Base-by-base conservation (phyloP, 2,113 vertebrate species). In the Brienomyrus brachyistius region DNA sequence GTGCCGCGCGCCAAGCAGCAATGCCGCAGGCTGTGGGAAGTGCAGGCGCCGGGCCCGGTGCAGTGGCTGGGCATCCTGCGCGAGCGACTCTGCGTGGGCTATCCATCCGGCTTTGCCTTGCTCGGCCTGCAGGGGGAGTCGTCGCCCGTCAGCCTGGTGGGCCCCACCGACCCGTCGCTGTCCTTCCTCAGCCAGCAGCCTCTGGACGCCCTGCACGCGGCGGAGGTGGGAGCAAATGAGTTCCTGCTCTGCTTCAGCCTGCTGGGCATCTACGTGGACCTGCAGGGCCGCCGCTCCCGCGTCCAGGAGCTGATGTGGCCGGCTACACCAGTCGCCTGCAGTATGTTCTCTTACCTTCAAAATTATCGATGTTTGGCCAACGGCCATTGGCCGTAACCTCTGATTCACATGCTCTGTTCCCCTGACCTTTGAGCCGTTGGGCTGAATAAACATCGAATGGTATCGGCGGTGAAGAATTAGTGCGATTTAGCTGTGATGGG, bases 291-390 rank as follows among this genome's bases (percentile, higher is more conserved):
- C 82, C 96, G 98, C 91, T 97, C 98, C 66, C 95, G 98, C 84
- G 94, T 95, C 89, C 97, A 97, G 96, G 98, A 99, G 94, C 96
- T 99, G 92, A 99, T 99, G 98, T 99, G 98, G 98, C 98, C 98
- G 86, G 96, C 98, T 90, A 96, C 95, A 83, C 98, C 98, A 15
- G 94, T 98, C 4, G 97, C 98, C 89, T 99, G 98, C 96, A 98
- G 98, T 99, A 98, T 91, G 98, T 98, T 59, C 23, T 0, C 13
- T 0, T 74, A 40, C 35, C 47, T 19, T 90, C 17, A 9, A 43
- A 56, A 27, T 35, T 2, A 74, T 74, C 35, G 0, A 13, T 17
- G 21, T 77, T 40, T 19, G 15, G 31, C 17, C 70, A 40, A 40
- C 62, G 11, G 62, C 62, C 59, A 4, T 66, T 27, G 5, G 70